Percentiles rank a stretch among this genome's conserved stretches.
Conservation (phyloP, 2,888 invertebrate genomes). For the Caenorhabditis drosophilae region DNA sequence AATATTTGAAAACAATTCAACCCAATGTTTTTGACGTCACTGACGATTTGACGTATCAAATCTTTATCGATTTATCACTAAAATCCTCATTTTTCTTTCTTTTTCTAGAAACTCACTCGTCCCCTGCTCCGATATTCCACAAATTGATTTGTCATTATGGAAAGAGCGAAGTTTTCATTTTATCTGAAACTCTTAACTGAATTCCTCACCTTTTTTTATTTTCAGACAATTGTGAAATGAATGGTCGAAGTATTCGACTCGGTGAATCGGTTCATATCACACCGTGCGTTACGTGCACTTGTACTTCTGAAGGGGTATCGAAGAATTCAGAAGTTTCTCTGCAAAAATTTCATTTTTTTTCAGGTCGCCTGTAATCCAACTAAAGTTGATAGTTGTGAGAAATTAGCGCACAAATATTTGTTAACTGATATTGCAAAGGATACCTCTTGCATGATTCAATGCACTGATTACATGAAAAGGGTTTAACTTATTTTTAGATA, state of each 20-base stretch:
- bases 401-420: conserved; percentile 63
- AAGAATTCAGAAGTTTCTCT: no score
- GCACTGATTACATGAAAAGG: conserved; percentile 61
- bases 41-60: conserved; percentile 63
- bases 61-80: conserved; percentile 2
- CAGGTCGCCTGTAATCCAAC: conserved; percentile 66
- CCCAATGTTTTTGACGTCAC: conserved; percentile 87
- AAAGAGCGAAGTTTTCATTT: conserved; percentile 67
- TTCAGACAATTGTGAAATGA: conserved; percentile 66
- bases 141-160: conserved; percentile 64
- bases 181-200: no score
- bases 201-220: no score
- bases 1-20: conserved; percentile 84
- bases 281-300: conserved; percentile 67
- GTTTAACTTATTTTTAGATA: conserved; percentile 18
- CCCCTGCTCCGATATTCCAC: conserved; percentile 63
- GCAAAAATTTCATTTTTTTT: neutral
- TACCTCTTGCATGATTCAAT: conserved; percentile 67
- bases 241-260: conserved; percentile 61
- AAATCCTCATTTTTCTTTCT: neutral
- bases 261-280: conserved; percentile 67
- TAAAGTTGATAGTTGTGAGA: conserved; percentile 61
- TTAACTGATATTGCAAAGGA: conserved; percentile 63
- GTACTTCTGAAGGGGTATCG: conserved; percentile 66
- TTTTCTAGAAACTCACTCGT: conserved; percentile 66